Conservation (phyloP, 2,113 vertebrate species). For the Triplophysa rosa region DNA sequence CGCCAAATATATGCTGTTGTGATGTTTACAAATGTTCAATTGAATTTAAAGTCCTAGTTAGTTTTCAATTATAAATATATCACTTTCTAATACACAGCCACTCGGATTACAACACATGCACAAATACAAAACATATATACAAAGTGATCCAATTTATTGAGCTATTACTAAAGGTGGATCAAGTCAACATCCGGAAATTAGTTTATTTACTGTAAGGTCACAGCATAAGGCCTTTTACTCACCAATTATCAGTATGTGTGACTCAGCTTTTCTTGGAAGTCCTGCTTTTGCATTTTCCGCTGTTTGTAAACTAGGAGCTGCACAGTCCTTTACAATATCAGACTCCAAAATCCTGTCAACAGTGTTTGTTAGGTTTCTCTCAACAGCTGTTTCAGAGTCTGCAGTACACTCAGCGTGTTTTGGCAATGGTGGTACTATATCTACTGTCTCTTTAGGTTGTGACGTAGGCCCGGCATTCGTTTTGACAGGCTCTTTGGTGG, state of each 20-base stretch:
- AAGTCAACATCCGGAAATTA: neutral
- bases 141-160: neutral
- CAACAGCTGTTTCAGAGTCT: neutral
- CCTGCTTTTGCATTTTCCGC: neutral
- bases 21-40: neutral
- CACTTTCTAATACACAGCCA: neutral
- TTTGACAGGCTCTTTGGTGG: slow-evolving; percentile 10
- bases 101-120: neutral
- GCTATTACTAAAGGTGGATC: neutral
- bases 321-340: neutral
- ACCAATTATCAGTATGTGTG: slow-evolving; percentile 57
- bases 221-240: slow-evolving; percentile 13
- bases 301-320: slow-evolving; percentile 1
- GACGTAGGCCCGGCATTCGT: neutral
- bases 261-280: slow-evolving; percentile 20
- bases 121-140: neutral
- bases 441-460: slow-evolving; percentile 21
- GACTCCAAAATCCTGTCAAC: slow-evolving; percentile 22
- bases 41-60: neutral
- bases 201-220: neutral
- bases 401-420: neutral
- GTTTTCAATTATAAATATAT: neutral
- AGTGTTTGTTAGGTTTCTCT: slow-evolving; percentile 1
- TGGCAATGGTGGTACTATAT: neutral
- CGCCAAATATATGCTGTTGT: neutral